These are phyloP conservation scores for Gymnocypris eckloni DNA, from an alignment of 2,797 vertebrate genomes.

Conservation along the genomic window DNA sequence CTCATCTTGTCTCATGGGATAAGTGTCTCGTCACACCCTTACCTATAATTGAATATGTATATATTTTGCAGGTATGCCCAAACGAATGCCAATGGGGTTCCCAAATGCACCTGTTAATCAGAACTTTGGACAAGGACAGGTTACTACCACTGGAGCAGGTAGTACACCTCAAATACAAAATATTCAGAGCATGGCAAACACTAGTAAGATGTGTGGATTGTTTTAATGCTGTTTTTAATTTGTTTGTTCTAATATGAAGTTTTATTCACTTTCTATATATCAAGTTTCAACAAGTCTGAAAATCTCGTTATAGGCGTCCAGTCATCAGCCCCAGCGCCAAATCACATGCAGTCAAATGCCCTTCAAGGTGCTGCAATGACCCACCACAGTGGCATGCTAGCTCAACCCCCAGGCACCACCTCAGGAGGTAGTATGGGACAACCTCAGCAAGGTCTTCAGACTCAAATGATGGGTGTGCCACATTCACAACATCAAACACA, in stretches of 20 bases:
- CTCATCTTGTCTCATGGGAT: no score
- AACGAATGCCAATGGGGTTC: constrained; percentile 91
- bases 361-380: constrained; percentile 90
- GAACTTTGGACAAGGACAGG: constrained; percentile 93
- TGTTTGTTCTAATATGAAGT: not conserved
- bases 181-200: constrained; percentile 84
- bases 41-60: constrained; percentile 37
- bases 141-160: constrained; percentile 84
- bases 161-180: constrained; percentile 85
- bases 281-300: not conserved
- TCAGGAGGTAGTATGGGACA: constrained; percentile 87
- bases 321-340: constrained; percentile 85
- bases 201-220: constrained; percentile 77
- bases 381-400: constrained; percentile 89
- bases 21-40: no score
- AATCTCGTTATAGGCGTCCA: constrained; percentile 81
- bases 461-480: constrained; percentile 91
- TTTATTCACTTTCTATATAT: not conserved
- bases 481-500: constrained; percentile 92
- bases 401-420: constrained; percentile 82
- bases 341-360: constrained; percentile 89
- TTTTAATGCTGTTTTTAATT: not conserved
- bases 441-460: constrained; percentile 89
- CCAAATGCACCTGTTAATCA: constrained; percentile 83
- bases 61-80: constrained; percentile 86